Conservation (phyloP, 2,113 vertebrate genomes). For the Antechinus stuartii region DNA sequence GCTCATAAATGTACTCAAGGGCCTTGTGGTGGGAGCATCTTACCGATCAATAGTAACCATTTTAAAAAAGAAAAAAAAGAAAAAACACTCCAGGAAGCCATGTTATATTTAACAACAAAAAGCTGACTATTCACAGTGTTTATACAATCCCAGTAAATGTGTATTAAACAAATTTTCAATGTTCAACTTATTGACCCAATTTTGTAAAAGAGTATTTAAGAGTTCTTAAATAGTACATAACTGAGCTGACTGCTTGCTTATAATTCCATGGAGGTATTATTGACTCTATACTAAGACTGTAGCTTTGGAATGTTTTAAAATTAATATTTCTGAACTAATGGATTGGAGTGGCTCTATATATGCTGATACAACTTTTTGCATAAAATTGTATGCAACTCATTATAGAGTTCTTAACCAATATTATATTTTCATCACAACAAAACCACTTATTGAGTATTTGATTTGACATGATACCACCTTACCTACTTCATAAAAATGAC, state of each 20-base stretch:
- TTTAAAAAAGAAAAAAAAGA: neutral
- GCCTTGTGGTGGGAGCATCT: neutral
- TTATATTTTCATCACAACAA: neutral
- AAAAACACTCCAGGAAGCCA: neutral
- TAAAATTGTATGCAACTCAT: neutral
- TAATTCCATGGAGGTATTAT: constrained; percentile 34
- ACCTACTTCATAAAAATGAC: neutral
- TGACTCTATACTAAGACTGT: neutral
- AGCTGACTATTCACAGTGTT: neutral
- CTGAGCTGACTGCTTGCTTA: constrained; percentile 61
- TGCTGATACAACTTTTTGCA: constrained; percentile 19
- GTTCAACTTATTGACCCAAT: neutral
- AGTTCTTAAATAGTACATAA: constrained; percentile 67
- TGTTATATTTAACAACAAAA: neutral
- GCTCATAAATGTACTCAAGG: neutral
- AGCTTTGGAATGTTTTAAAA: constrained; percentile 12
- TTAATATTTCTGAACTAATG: neutral
- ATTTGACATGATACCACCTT: neutral
- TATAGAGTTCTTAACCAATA: neutral
- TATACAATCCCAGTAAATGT: neutral
- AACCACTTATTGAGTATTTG: neutral
- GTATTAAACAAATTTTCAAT: neutral
- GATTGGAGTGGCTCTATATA: neutral
- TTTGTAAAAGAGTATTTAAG: constrained; percentile 44
- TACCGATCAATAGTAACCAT: neutral